Evolutionary conservation across 2,797 vertebrate species (phyloP), one percentile per base, ranked within the genome.

Genomic region (Lutjanus argentimaculatus): DNA sequence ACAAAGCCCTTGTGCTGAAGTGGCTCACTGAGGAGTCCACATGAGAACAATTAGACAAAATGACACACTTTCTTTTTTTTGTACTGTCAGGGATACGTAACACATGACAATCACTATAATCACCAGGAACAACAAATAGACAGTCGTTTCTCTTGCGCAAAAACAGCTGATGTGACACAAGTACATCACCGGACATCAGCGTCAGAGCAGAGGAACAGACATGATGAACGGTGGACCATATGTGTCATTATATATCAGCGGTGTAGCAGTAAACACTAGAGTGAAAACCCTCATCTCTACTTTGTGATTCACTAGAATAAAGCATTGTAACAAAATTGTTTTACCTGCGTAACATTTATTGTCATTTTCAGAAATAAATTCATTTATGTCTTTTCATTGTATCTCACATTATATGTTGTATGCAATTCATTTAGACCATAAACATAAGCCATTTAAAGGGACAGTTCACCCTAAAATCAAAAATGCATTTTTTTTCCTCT

Each of bases 21-120:
- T 99, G 98, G 98, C 96, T 99, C 22, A 19, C 40, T 5, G 15
- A 13, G 0, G 87, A 95, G 83, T 85, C 89, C 19, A 64, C 57
- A 46, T 92, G 78, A 94, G 62, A 19, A 71, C 57, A 53, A 70
- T 16, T 15, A 52, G 45, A 15, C 19, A 19, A 57, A 6, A 48
- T 43, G 48, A 68, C 45, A 49, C 25, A 2, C 15, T n/a, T 1
- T 69, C 15, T 59, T 59, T 55, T 25, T 57, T 58, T 46, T 73
- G 14, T 25, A 51, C 56, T 1, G 17, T 81, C 63, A 79, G 80
- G 77, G 67, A 88, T 55, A 19, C 9, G 1, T 52, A 56, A 76
- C 55, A 25, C 52, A 64, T 61, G 42, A 79, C 30, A 62, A 67
- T 57, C 46, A 65, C 42, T 58, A 72, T 61, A 76, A 88, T 71